Conservation (phyloP, 2,888 invertebrate species). For the Himalopsyche tibetana region DNA sequence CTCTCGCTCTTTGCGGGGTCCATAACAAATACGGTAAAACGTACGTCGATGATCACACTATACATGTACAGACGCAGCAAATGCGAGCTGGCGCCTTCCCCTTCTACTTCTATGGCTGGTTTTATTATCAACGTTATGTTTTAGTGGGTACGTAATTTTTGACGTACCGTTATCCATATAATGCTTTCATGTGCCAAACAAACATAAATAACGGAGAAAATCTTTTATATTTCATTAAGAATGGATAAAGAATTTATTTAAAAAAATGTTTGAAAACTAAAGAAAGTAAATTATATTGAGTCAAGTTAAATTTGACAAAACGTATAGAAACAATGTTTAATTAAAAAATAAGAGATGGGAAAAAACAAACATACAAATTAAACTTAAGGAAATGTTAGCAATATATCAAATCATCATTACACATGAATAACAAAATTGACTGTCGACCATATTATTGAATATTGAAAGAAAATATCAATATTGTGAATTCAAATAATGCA, state of each 20-base stretch:
- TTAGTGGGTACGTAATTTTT: conserved; percentile 55
- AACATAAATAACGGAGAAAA: not conserved
- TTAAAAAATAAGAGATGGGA: no score
- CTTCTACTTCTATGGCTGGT: conserved; percentile 57
- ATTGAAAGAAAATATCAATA: not conserved
- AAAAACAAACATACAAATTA: no score
- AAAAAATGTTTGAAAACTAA: no score
- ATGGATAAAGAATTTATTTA: no score
- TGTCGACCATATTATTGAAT: not conserved
- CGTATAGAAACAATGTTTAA: no score
- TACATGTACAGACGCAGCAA: conserved; percentile 63
- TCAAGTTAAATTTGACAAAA: no score
- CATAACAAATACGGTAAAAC: conserved; percentile 41
- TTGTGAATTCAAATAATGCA: not conserved
- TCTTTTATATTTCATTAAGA: no score
- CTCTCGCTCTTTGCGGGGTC: conserved; percentile 51
- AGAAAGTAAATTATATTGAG: no score
- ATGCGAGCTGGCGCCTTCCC: conserved; percentile 65
- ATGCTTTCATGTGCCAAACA: not conserved
- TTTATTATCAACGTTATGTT: conserved; percentile 50
- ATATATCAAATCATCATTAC: not conserved
- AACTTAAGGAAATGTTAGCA: not conserved
- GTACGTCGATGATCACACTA: conserved; percentile 50
- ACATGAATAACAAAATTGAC: not conserved
- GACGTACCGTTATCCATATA: conserved; percentile 5